Conservation (phyloP, 1,140 invertebrate genomes). For the Carcinoscorpius rotundicauda region DNA sequence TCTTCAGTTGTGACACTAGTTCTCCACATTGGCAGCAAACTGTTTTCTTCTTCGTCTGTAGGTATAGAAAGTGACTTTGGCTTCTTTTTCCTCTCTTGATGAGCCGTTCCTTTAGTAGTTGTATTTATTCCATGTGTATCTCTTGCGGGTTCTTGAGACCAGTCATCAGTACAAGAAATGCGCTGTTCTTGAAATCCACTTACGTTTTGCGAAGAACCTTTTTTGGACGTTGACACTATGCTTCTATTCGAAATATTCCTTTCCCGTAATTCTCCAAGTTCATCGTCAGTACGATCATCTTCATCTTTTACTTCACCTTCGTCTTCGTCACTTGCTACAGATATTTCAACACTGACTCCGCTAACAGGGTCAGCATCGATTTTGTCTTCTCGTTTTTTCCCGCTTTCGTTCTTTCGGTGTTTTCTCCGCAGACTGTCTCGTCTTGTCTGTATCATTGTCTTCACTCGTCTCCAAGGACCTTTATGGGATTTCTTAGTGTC, state of each 20-base stretch:
- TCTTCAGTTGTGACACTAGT: not conserved
- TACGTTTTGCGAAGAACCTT: not conserved
- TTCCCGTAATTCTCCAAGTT: too few relatives aligned
- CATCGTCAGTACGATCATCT: not conserved
- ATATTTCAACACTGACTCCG: not conserved
- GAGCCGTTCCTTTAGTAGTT: not conserved
- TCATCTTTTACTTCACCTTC: not conserved
- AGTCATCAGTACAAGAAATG: not conserved
- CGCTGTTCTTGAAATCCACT: too few relatives aligned
- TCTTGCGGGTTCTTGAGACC: not conserved
- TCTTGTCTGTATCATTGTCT: slow-evolving; percentile 21
- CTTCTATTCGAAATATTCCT: not conserved
- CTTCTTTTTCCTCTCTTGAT: slow-evolving; percentile 6
- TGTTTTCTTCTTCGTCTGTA: slow-evolving; percentile 4
- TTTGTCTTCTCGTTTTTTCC: slow-evolving; percentile 1
- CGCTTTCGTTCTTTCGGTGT: slow-evolving; percentile 2
- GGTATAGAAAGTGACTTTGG: slow-evolving; percentile 7
- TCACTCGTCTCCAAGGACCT: slow-evolving; percentile 17
- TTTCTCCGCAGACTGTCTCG: slow-evolving; percentile 12
- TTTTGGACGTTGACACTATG: not conserved
- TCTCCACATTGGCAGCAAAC: not conserved
- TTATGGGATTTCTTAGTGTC: slow-evolving; percentile 14
- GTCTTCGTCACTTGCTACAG: not conserved
- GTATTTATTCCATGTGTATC: slow-evolving; percentile 2
- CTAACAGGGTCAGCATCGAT: not conserved